Conservation (phyloP, 2,888 invertebrate genomes). For the Bombylius major region DNA sequence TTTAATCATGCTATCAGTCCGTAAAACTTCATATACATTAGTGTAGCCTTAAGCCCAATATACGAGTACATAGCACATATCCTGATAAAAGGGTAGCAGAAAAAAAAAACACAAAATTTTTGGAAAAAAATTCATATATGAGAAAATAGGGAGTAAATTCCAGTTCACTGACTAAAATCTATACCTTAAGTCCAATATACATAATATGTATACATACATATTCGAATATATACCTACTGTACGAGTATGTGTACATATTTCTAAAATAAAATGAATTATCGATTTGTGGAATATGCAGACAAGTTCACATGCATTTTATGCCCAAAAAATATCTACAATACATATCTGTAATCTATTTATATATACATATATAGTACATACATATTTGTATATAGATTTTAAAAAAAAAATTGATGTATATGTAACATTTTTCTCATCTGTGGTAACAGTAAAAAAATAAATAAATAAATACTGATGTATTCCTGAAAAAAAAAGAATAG, state of each 20-base stretch:
- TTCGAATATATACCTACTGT: neutral
- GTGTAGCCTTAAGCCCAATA: neutral
- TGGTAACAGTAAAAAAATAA: no score
- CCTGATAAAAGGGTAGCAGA: no score
- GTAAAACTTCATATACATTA: neutral
- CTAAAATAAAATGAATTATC: constrained; percentile 7
- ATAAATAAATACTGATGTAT: no score
- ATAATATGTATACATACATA: no score
- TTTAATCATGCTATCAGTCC: neutral
- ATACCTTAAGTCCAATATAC: no score
- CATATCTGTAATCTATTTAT: no score
- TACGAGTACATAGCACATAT: neutral
- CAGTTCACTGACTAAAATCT: neutral
- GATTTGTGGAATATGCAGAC: constrained; percentile 1
- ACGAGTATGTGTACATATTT: neutral
- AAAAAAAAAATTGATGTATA: no score
- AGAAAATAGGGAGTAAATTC: neutral
- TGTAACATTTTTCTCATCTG: no score
- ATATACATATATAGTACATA: no score
- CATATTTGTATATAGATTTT: no score
- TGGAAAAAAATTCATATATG: neutral
- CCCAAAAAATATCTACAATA: no score
- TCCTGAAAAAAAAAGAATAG: no score
- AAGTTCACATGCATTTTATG: neutral
- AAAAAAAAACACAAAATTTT: neutral